Conservation (phyloP, 2,113 vertebrate genomes). For the Crotalus horridus region DNA sequence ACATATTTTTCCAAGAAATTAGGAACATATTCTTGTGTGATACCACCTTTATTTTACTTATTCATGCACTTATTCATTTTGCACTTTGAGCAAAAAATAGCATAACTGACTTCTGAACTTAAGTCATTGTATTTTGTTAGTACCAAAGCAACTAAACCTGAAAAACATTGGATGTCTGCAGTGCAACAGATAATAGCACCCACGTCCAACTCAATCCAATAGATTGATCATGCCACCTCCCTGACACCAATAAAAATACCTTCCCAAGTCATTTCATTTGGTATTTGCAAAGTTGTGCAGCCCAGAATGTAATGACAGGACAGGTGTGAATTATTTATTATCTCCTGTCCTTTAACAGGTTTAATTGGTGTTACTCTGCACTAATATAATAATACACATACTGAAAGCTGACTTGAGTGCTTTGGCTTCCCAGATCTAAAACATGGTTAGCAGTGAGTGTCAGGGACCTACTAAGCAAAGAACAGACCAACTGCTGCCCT, state of each 20-base stretch:
- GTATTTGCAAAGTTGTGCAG: neutral
- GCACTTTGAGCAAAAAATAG: neutral
- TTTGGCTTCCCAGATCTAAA: neutral
- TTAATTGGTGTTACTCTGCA: constrained; percentile 30
- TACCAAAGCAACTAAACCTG: neutral
- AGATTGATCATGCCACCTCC: neutral
- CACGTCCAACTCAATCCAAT: neutral
- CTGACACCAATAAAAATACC: neutral
- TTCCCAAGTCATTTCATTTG: constrained; percentile 26
- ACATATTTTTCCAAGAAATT: neutral
- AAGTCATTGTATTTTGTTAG: neutral
- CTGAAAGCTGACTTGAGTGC: neutral
- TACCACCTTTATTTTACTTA: neutral
- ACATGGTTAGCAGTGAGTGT: neutral
- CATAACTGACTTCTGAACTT: neutral
- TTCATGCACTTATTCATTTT: neutral
- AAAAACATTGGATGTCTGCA: neutral
- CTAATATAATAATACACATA: constrained; percentile 25
- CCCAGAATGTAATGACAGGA: constrained; percentile 28
- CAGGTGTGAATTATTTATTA: constrained; percentile 53
- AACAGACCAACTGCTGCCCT: neutral
- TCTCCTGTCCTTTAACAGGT: constrained; percentile 37
- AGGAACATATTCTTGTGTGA: neutral
- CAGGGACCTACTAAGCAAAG: neutral
- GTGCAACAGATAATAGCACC: neutral